Percentiles rank a stretch among this genome's conserved stretches.
Conservation (phyloP, 2,113 vertebrate genomes). For the Pterocles burchelli region DNA sequence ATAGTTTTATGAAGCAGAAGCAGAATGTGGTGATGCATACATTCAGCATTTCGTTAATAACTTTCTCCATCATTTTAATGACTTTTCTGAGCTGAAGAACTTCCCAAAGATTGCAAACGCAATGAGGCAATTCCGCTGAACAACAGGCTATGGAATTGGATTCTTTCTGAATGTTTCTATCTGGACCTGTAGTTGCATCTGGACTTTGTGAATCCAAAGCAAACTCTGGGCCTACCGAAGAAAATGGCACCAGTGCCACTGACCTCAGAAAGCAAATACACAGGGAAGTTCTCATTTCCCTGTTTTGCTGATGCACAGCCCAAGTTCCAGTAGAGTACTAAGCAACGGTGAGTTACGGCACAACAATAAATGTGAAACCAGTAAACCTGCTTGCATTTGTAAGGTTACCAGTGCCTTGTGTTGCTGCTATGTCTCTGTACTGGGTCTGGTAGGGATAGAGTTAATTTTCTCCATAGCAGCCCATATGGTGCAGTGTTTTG, state of each 20-base stretch:
- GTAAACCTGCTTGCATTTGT: neutral
- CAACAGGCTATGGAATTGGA: neutral
- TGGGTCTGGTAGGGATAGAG: neutral
- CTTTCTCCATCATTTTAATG: neutral
- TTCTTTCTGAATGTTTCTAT: neutral
- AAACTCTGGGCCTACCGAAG: neutral
- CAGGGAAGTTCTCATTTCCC: neutral
- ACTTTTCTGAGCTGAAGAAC: neutral
- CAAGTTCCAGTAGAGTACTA: neutral
- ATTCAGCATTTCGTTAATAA: neutral
- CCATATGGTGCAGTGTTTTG: neutral
- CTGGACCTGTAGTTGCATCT: neutral
- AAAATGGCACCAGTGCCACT: neutral
- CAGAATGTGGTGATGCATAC: neutral
- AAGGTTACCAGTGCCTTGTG: neutral
- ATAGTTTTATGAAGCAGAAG: neutral
- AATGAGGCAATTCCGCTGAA: neutral
- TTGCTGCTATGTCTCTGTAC: neutral
- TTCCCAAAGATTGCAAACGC: neutral
- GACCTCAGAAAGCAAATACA: neutral
- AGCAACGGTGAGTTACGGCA: neutral
- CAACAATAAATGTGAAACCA: neutral
- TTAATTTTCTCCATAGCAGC: neutral
- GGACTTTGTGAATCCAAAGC: neutral
- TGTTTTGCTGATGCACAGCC: neutral